Conservation (phyloP, 2,113 vertebrate species). For the Anoura caudifer region DNA sequence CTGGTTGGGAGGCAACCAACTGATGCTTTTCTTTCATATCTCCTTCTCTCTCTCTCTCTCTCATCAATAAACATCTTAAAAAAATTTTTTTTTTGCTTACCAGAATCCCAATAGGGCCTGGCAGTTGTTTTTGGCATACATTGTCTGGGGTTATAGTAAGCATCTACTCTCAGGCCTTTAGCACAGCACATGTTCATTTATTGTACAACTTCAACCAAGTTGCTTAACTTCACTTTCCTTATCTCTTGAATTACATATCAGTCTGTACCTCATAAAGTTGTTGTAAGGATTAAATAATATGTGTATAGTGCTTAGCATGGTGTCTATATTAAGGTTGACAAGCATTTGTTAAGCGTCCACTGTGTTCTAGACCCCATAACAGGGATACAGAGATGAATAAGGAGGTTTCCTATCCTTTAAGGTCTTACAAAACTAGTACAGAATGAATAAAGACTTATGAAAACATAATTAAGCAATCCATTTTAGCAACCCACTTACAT, state of each 20-base stretch:
- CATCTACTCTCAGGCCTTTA: neutral
- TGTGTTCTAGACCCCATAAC: neutral
- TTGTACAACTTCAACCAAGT: slow-evolving; percentile 32
- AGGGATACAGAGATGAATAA: neutral
- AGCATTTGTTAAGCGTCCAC: neutral
- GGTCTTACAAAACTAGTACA: neutral
- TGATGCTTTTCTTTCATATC: no score
- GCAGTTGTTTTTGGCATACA: neutral
- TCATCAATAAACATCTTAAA: no score
- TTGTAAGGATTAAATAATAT: slow-evolving; percentile 2
- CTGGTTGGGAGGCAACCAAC: no score
- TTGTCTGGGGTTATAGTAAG: neutral
- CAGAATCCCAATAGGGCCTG: neutral
- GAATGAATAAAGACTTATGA: neutral
- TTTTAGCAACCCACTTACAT: neutral
- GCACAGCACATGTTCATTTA: neutral
- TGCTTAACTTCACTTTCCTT: slow-evolving; percentile 35
- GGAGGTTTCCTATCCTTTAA: neutral
- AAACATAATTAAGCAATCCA: neutral
- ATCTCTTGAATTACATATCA: slow-evolving; percentile 2
- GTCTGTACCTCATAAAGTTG: neutral
- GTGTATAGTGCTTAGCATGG: neutral
- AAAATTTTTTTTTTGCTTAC: neutral
- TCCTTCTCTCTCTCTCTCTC: no score
- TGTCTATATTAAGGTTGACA: neutral